phyloP scores from a whole-genome alignment of 2,888 invertebrate species.

The Heliconius erato region DNA sequence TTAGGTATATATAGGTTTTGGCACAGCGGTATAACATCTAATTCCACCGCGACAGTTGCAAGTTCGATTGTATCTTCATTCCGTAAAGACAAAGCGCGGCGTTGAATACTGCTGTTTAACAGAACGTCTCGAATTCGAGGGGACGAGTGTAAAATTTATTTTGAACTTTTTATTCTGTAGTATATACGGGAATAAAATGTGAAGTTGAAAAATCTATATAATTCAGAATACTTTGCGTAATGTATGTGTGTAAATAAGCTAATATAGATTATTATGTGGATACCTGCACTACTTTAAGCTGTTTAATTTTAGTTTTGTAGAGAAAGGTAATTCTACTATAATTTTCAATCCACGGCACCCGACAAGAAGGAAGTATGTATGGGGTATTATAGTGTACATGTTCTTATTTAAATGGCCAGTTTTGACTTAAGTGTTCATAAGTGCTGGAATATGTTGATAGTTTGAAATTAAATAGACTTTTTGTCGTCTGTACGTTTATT shows the following conservation, averaged over 20 bases:
- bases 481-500: slow-evolving; percentile 20
- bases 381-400: slow-evolving; percentile 10
- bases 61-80: not conserved
- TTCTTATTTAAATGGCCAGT: slow-evolving; percentile 28
- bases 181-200: not conserved
- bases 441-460: slow-evolving; percentile 15
- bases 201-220: not conserved
- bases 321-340: slow-evolving; percentile 31
- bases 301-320: slow-evolving; percentile 31
- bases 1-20: not conserved
- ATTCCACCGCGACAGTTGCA: not conserved
- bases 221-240: not conserved
- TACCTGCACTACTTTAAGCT: slow-evolving; percentile 5
- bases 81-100: not conserved
- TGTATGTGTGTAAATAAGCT: not conserved
- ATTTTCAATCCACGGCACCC: slow-evolving; percentile 29
- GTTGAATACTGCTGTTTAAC: no score
- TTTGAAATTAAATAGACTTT: not conserved
- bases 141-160: no score
- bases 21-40: not conserved
- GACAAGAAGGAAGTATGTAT: slow-evolving; percentile 23
- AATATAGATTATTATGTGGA: slow-evolving; percentile 17
- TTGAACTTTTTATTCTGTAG: no score
- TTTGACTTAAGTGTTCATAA: slow-evolving; percentile 28
- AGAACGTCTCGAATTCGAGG: no score